Conservation (phyloP, 2,113 vertebrate genomes). For the Ellobius talpinus region DNA sequence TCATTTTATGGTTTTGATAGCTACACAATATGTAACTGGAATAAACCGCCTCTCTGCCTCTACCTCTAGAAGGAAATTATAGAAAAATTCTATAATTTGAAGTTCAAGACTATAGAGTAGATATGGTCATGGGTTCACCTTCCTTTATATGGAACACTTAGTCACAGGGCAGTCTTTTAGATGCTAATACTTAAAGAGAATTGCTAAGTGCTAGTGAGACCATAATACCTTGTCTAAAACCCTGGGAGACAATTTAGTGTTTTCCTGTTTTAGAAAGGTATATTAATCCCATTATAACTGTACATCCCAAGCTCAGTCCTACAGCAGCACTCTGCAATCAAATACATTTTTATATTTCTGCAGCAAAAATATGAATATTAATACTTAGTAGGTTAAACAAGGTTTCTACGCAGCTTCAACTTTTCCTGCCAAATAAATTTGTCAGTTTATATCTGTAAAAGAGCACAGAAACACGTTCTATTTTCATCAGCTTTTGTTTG, state of each 20-base stretch:
- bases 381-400: slow-evolving; percentile 21
- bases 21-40: slow-evolving; percentile 12
- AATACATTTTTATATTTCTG: slow-evolving; percentile 49
- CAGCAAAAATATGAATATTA: slow-evolving; percentile 38
- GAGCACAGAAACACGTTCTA: neutral
- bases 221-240: neutral
- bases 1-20: slow-evolving; percentile 25
- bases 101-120: neutral
- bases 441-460: slow-evolving; percentile 10
- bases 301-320: neutral
- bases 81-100: slow-evolving; percentile 20
- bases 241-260: neutral
- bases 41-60: neutral
- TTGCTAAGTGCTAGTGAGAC: slow-evolving; percentile 41
- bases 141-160: slow-evolving; percentile 1
- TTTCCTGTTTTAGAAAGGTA: slow-evolving; percentile 55
- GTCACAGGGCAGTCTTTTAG: neutral
- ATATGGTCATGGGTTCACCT: neutral
- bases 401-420: neutral
- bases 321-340: neutral
- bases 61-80: slow-evolving; percentile 10
- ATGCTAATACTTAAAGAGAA: slow-evolving; percentile 47
- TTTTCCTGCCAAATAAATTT: neutral
- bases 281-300: slow-evolving; percentile 12
- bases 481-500: neutral